Conservation (phyloP, 1,140 invertebrate species). For the Meloidogyne exigua region DNA sequence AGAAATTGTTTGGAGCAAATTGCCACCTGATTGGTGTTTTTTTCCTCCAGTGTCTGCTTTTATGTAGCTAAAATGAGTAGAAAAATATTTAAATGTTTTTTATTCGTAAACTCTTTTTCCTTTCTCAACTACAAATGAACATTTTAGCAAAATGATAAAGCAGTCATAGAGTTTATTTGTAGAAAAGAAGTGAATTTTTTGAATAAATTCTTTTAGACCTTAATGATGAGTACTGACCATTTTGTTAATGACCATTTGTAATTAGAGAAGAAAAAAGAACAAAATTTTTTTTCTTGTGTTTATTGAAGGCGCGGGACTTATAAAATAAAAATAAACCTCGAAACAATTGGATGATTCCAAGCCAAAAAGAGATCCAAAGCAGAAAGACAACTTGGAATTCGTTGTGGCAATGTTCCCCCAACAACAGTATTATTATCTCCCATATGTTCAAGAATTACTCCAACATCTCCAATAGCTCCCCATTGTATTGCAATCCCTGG, state of each 20-base stretch:
- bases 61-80: constrained; percentile 65
- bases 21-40: constrained; percentile 75
- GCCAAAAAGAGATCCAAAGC: constrained; percentile 84
- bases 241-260: no score
- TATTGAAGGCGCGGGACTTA: no score
- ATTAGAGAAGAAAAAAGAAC: background rate
- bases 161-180: no score
- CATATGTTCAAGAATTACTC: constrained; percentile 81
- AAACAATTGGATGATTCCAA: constrained; percentile 79
- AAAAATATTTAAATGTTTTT: background rate
- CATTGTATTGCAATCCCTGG: constrained; percentile 83
- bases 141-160: no score
- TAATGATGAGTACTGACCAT: no score
- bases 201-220: no score
- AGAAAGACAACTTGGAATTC: constrained; percentile 81
- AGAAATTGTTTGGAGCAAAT: constrained; percentile 75
- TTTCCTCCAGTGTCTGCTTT: constrained; percentile 66
- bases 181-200: no score
- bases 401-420: constrained; percentile 86
- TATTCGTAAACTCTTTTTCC: no score
- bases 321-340: constrained; percentile 68
- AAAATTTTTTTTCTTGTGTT: background rate
- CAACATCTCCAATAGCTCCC: constrained; percentile 95
- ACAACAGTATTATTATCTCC: constrained; percentile 84
- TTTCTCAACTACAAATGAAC: no score